Conservation (phyloP, 2,113 vertebrate genomes). For the Cololabis saira region DNA sequence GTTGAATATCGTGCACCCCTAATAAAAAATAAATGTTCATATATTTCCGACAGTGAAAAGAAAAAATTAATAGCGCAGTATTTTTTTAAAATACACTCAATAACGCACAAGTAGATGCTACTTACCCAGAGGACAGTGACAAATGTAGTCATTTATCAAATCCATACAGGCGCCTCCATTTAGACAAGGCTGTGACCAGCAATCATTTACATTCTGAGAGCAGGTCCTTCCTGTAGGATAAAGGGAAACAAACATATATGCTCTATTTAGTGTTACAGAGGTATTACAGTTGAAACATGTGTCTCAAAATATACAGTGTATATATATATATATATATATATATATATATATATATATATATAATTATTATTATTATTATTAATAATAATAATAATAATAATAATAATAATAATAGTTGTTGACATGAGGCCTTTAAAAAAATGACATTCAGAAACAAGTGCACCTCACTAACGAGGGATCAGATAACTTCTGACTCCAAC, state of each 20-base stretch:
- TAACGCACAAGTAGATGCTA: constrained; percentile 40
- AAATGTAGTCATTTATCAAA: constrained; percentile 78
- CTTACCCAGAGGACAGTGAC: constrained; percentile 81
- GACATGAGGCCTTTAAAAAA: too few relatives aligned
- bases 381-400: not conserved
- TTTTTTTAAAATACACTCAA: constrained; percentile 58
- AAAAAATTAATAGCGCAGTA: constrained; percentile 45
- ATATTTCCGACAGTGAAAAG: constrained; percentile 18
- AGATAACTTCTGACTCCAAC: constrained; percentile 40
- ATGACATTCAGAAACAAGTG: constrained; percentile 5
- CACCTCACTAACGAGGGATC: constrained; percentile 6
- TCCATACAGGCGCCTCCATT: constrained; percentile 83
- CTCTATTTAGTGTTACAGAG: constrained; percentile 17
- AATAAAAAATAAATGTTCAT: constrained; percentile 17
- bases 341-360: too few relatives aligned
- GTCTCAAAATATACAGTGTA: too few relatives aligned
- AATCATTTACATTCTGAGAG: constrained; percentile 70
- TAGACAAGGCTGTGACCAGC: constrained; percentile 78
- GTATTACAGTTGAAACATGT: constrained; percentile 3
- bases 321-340: too few relatives aligned
- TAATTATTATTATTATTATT: too few relatives aligned
- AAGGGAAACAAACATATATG: constrained; percentile 33
- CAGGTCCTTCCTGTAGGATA: constrained; percentile 77
- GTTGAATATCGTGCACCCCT: too few relatives aligned
- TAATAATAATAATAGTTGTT: not conserved